Base-by-base conservation (phyloP, 2,113 vertebrate genomes). In the Paraplagusia blochii region DNA sequence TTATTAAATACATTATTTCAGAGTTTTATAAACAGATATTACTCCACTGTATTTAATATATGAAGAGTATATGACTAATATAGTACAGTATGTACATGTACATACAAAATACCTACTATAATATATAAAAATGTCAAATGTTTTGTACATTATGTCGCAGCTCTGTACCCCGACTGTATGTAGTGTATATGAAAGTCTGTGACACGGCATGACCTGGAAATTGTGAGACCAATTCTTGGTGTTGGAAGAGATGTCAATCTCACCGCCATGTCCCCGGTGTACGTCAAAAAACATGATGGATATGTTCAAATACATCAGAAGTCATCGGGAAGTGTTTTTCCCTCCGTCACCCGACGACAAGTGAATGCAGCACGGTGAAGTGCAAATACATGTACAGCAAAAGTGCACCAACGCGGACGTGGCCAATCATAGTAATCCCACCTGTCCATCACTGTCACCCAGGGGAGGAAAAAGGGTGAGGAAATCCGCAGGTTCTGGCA, bases 361-460 rank as follows among this genome's bases (percentile, higher is more conserved):
- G 71, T 58, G 48, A 52, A 43, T 47, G 22, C 11, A 56, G 52
- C 54, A 11, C 44, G 9, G 48, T 13, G 33, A 74, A 83, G 75
- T 73, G 78, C 65, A 79, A 65, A 80, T 59, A 22, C 64, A 15
- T 78, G 81, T 81, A 46, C 16, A 44, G 45, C 45, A 48, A 60
- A 74, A 64, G 53, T 45, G 18, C 51, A 62, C 54, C 33, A 44
- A 48, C 16, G 40, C 22, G 38, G 63, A 58, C 52, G 60, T 52
- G 5, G 35, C 17, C 1, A 1, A 11, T n/a, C 34, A 40, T 22
- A 53, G 34, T 4, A 9, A 44, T 12, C 36, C n/a, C 39, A 17
- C 47, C 35, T 40, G 67, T 71, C 72, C 53, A 43, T 70, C 70
- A 52, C 47, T 36, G 63, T 57, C 70, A 39, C 62, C 49, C 57